Base-by-base conservation (phyloP, 2,113 vertebrate genomes). In the Odontophorus gujanensis region DNA sequence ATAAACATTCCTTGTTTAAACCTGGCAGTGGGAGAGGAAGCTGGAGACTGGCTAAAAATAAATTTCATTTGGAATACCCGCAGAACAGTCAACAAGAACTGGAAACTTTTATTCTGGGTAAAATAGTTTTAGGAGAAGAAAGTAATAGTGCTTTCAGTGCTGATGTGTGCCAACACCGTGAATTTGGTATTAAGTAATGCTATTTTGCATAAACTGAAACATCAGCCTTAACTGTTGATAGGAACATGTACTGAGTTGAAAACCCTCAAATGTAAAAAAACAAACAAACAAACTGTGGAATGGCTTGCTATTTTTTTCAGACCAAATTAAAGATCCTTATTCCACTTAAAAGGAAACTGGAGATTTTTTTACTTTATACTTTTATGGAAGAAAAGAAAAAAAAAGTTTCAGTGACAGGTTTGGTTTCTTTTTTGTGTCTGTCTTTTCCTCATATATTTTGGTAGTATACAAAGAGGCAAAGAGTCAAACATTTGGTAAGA, bases 1-100 rank as follows among this genome's bases (percentile, higher is more conserved):
- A 24, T 57, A 58, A 45, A 7, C 7, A 28, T 87, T 76, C 6
- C 4, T 47, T 68, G 25, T 57, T 58, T 16, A 58, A 38, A 50
- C 0, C 0, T 22, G 5, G 4, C 17, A 4, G 9, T 43, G 45
- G 15, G 3, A 0, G 7, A 50, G 6, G 11, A 2, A 65, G 53
- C 7, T 30, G 57, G 61, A 74, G 4, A 55, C 36, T 80, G 83
- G 8, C 13, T 12, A 62, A 45, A 74, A 69, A 13, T 5, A 42
- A 10, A 19, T 42, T n/a, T 67, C 2, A 22, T 57, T 62, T 62
- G 45, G 62, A 66, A 57, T 90, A 90, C 11, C 22, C 0, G 0
- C 26, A 38, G 26, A 57, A 57, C 28, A 19, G 32, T 32, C 30
- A 84, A 51, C 20, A 24, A 66, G 51, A 38, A 1, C 3, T 10